phyloP scores from a whole-genome alignment of 2,797 vertebrate genomes.

The Poeciliopsis infans region DNA sequence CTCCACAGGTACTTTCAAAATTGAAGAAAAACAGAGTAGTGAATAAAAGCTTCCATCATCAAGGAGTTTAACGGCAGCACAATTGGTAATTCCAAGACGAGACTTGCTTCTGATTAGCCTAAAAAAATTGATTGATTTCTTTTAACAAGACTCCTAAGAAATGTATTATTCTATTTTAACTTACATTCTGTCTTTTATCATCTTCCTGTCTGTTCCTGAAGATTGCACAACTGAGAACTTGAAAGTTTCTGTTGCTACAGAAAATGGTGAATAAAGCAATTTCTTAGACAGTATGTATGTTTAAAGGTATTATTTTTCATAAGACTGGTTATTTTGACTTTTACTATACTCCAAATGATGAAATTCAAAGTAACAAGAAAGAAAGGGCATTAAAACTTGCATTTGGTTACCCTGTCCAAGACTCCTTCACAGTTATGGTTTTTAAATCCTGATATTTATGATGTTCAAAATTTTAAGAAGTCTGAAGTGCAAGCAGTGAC shows the following conservation, averaged over 20 bases:
- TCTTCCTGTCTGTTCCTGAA: not conserved
- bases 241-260: not conserved
- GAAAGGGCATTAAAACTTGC: not conserved
- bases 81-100: not conserved
- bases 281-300: not conserved
- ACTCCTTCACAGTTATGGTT: not conserved
- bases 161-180: not conserved
- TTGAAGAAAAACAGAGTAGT: not conserved
- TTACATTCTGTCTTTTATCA: not conserved
- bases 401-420: not conserved
- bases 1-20: not conserved
- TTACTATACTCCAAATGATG: not conserved
- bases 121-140: not conserved
- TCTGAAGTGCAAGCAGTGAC: not conserved
- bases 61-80: not conserved
- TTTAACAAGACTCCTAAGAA: not conserved
- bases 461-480: not conserved
- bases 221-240: not conserved
- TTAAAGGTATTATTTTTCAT: not conserved
- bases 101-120: not conserved
- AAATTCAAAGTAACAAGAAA: not conserved
- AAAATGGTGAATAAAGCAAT: not conserved
- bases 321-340: not conserved
- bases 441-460: not conserved
- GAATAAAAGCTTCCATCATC: not conserved